A percentile compares a stretch with the other conserved stretches of the same genome.
Conservation (phyloP, 1,140 invertebrate genomes). For the Drosophila pseudoananassae region DNA sequence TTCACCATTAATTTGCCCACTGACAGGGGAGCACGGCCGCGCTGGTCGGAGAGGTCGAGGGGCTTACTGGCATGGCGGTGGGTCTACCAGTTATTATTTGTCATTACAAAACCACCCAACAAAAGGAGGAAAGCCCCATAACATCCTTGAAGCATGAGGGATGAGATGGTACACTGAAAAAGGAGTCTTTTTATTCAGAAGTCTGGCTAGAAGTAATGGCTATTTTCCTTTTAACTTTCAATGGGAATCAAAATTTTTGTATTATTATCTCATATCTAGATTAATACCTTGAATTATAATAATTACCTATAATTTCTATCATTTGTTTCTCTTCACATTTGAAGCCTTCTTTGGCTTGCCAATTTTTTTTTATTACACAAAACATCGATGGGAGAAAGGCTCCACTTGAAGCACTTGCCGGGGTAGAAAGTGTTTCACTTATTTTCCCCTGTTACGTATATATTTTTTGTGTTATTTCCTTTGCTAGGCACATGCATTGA, state of each 20-base stretch:
- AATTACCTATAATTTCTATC: too few species aligned
- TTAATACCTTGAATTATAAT: too few species aligned
- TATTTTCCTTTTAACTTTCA: too few species aligned
- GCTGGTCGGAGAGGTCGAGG: not conserved
- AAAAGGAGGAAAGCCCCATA: conserved; percentile 35
- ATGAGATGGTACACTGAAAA: conserved; percentile 27
- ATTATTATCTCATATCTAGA: too few species aligned
- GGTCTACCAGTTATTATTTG: conserved; percentile 72
- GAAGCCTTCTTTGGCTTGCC: conserved; percentile 17
- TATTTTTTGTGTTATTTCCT: conserved; percentile 26
- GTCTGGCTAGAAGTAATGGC: too few species aligned
- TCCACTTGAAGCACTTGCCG: conserved; percentile 41
- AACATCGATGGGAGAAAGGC: conserved; percentile 19
- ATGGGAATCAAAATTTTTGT: too few species aligned
- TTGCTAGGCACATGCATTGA: conserved; percentile 56
- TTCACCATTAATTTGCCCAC: conserved; percentile 74
- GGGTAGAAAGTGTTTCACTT: conserved; percentile 79
- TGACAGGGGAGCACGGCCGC: conserved; percentile 37
- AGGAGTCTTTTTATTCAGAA: not conserved
- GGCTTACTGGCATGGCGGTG: not conserved
- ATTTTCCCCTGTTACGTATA: conserved; percentile 8
- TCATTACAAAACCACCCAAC: conserved; percentile 70
- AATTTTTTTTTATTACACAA: conserved; percentile 60
- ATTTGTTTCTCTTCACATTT: conserved; percentile 1
- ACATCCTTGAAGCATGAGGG: conserved; percentile 13